phyloP scores from a whole-genome alignment of 2,888 invertebrate species.

The Lepidocyrtoides sp. region DNA sequence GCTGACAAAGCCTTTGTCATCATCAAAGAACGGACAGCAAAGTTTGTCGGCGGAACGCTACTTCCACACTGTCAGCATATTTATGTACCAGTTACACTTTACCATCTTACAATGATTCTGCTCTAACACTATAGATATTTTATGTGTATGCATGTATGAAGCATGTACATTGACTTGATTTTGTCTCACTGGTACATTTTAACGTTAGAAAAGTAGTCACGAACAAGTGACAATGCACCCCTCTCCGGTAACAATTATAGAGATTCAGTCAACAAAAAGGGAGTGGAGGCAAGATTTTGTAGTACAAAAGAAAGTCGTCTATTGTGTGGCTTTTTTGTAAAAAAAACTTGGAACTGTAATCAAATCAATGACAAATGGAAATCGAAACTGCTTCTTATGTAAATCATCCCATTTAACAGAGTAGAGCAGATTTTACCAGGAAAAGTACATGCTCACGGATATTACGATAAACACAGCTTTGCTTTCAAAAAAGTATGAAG shows the following conservation, averaged over 20 bases:
- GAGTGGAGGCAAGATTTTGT: background rate
- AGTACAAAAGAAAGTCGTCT: background rate
- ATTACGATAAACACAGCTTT: no score
- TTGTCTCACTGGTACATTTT: background rate
- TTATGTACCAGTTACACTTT: background rate
- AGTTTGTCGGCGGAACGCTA: conserved; percentile 10
- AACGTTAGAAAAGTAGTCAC: conserved; percentile 2
- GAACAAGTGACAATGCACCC: conserved; percentile 20
- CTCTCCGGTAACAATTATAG: conserved; percentile 27
- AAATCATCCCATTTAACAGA: background rate
- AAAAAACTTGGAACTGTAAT: background rate
- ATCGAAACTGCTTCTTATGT: conserved; percentile 36
- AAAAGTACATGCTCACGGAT: background rate
- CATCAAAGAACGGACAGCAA: conserved; percentile 6
- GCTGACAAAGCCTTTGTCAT: conserved; percentile 70
- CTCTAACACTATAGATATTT: no score
- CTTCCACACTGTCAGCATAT: conserved; percentile 22
- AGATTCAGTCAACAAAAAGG: background rate
- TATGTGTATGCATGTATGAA: background rate
- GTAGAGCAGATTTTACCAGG: background rate
- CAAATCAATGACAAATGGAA: conserved; percentile 16
- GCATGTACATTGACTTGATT: background rate
- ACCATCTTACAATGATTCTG: background rate
- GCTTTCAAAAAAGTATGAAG: no score
- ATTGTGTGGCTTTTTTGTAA: background rate